Evolutionary conservation across 2,113 vertebrate species (phyloP).

Genomic region (Atherinomorus stipes): DNA sequence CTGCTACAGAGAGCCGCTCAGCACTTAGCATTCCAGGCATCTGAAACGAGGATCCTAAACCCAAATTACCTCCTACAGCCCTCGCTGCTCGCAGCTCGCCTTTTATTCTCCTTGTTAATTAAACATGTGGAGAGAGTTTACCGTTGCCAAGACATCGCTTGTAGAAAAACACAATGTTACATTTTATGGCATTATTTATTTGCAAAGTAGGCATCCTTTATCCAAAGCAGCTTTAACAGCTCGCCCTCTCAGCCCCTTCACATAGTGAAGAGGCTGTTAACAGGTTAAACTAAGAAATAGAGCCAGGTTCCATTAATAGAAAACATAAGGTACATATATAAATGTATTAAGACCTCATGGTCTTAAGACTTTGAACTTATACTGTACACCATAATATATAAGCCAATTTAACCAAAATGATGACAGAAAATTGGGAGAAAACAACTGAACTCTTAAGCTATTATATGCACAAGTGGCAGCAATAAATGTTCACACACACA

Average conservation of each 20-base stretch:
- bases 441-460: conserved; percentile 14
- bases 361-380: conserved; percentile 21
- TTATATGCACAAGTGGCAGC: not conserved
- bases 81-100: conserved; percentile 27
- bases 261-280: conserved; percentile 67
- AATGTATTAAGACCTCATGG: conserved; percentile 42
- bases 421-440: conserved; percentile 30
- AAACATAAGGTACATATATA: conserved; percentile 60
- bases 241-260: conserved; percentile 24
- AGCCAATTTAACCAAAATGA: conserved; percentile 32
- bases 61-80: conserved; percentile 62
- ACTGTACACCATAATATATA: conserved; percentile 28
- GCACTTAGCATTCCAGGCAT: conserved; percentile 70
- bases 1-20: conserved; percentile 60
- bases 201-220: conserved; percentile 67
- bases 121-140: conserved; percentile 75
- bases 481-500: conserved; percentile 25
- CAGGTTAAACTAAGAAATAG: conserved; percentile 56
- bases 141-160: conserved; percentile 50
- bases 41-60: conserved; percentile 71
- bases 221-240: conserved; percentile 47
- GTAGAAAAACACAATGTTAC: conserved; percentile 48
- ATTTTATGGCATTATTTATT: conserved; percentile 78
- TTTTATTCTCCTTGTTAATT: conserved; percentile 73
- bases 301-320: conserved; percentile 41